Base-by-base conservation (phyloP, 1,140 invertebrate genomes). In the Bombus pyrosoma region DNA sequence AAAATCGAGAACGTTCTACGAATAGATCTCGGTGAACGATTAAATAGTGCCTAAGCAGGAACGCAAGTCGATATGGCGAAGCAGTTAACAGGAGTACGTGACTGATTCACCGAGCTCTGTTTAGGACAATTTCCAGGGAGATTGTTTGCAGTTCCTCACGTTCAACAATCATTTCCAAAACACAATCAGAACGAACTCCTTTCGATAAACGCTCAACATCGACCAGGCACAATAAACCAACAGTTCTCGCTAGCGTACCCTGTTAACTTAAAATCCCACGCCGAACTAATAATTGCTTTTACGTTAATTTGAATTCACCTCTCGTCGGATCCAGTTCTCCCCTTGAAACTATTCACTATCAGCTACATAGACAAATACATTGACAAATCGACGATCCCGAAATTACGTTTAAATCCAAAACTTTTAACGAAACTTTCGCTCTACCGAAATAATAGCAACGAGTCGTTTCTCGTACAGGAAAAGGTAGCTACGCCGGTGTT, bases 101-200 rank as follows among this genome's bases (percentile, higher is more conserved):
- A 84, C 39, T 77, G 47, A 47, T 85, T 77, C 83, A 68, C 57
- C 72, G 37, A 85, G 32, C 64, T 85, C 72, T 64, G 74, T 88
- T 88, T 68, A 80, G 47, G 62, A 79, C n/a, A 80, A 80, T 68
- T 85, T 74, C 37, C n/a, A 34, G 34, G 6, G 41, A 37, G 47
- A 53, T 74, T 87, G 76, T 88, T 80, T 80, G 76, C 81, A 57
- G 81, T 87, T 87, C 22, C 71, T 82, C 80, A 25, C 9, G 53
- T 32, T 74, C 80, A 74, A 82, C 71, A 64, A 82, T 82, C 69
- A 74, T 82, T 34, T 39, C 71, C 22, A 43, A 64, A 82, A 74
- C 80, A 82, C 80, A 73, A 82, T 74, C 71, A 32, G 53, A 64
- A 34, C 53, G 47, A 82, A 82, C 71, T 43, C 69, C 47, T 64